A percentile compares a stretch with the other conserved stretches of the same genome.
Evolutionary conservation across 2,888 invertebrate genomes (phyloP).

Genomic region (Xestia c-nigrum): DNA sequence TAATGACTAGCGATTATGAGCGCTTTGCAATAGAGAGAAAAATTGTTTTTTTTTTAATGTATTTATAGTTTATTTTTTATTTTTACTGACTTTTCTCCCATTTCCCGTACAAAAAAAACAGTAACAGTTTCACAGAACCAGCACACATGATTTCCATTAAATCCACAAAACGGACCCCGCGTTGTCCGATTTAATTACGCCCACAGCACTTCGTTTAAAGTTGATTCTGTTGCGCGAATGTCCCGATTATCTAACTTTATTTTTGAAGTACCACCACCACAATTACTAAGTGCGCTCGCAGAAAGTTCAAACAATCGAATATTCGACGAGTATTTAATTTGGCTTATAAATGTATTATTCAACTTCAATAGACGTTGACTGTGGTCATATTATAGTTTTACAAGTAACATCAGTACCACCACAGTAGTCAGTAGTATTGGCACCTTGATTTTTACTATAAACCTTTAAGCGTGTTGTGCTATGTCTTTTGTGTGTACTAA

Average conservation of each 20-base stretch:
- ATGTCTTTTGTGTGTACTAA: no score
- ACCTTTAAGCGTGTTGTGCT: no score
- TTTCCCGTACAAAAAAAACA: background rate
- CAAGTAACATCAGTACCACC: slow-evolving; percentile 18
- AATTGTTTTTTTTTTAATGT: background rate
- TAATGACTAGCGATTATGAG: background rate
- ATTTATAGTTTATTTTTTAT: background rate
- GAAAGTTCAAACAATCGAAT: background rate
- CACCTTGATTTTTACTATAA: no score
- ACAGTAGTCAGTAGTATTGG: no score
- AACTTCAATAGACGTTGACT: slow-evolving; percentile 12
- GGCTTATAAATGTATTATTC: slow-evolving; percentile 2
- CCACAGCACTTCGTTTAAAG: background rate
- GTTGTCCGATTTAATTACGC: background rate
- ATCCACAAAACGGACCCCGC: no score
- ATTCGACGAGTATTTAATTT: slow-evolving; percentile 10
- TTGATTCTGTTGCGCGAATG: background rate
- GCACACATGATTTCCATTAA: background rate
- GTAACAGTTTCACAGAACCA: background rate
- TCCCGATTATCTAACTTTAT: background rate
- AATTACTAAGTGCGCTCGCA: background rate
- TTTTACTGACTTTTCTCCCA: background rate
- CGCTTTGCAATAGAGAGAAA: background rate
- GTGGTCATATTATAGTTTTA: slow-evolving; percentile 4
- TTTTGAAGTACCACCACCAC: background rate